Conservation (phyloP, 2,113 vertebrate species). For the Prionailurus viverrinus region DNA sequence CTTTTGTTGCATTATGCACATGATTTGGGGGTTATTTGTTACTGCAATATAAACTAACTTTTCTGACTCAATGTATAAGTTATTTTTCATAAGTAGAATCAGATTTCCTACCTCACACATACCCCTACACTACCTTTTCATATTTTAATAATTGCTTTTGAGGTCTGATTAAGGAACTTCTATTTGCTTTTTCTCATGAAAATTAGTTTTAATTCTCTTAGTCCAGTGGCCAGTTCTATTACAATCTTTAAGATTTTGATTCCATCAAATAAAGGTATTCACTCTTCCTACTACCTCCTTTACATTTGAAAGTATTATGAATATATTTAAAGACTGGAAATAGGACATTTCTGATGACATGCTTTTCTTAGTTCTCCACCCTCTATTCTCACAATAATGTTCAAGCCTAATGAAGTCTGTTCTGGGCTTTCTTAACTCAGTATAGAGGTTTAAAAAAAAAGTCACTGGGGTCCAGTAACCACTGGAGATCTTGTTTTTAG, state of each 20-base stretch:
- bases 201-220: slow-evolving; percentile 47
- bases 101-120: background rate
- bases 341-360: background rate
- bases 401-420: background rate
- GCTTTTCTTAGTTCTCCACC: background rate
- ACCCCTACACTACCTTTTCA: background rate
- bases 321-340: background rate
- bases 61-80: background rate
- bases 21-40: background rate
- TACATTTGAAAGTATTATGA: background rate
- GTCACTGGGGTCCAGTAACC: background rate
- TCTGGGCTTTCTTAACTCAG: slow-evolving; percentile 35
- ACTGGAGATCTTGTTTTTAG: slow-evolving; percentile 39
- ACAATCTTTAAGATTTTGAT: background rate
- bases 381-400: background rate
- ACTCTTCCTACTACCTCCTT: background rate
- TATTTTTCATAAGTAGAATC: background rate
- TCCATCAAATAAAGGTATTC: background rate
- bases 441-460: background rate
- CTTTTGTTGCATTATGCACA: background rate
- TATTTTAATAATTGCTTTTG: slow-evolving; percentile 3
- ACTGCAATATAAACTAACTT: background rate
- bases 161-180: background rate
- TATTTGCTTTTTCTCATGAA: background rate
- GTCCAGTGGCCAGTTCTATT: background rate